Base-by-base conservation (phyloP, 1,140 invertebrate species). In the Vollenhovia emeryi region DNA sequence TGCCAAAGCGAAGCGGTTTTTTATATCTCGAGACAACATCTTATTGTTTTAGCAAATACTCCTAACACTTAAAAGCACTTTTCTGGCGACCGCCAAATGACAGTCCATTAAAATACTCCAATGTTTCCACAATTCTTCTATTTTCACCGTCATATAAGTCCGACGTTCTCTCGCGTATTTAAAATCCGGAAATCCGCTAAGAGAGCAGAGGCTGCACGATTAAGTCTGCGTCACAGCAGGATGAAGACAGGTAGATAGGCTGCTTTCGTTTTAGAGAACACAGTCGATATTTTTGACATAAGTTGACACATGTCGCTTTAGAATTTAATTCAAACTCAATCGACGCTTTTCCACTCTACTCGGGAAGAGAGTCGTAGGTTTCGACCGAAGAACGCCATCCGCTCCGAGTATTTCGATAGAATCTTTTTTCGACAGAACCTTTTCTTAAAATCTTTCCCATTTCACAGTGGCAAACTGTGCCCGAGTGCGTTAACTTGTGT, bases 201-300 rank as follows among this genome's bases (percentile, higher is more conserved):
- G 18, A 43, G 18, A 64, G 60, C 27, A 33, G 55, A 59, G 40
- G 43, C 40, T 60, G 55, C 43, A 59, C 55, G 55, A 82, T 89
- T 85, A 89, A 87, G 48, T 36, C 21, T 40, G 36, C 68, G 80
- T 87, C 87, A 85, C 43, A 18, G 27, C 24, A 36, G 62, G 69
- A 50, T 30, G 30, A 52, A 68, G 62, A 64, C 69, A 74, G 21
- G 64, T n/a, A n/a, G n/a, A n/a, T n/a, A n/a, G n/a, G n/a, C n/a
- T n/a, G n/a, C n/a, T n/a, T n/a, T n/a, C n/a, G n/a, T n/a, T n/a
- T n/a, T n/a, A n/a, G n/a, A n/a, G n/a, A n/a, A n/a, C n/a, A n/a
- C n/a, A n/a, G n/a, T n/a, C n/a, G n/a, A n/a, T n/a, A n/a, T n/a
- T n/a, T n/a, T n/a, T n/a, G n/a, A n/a, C n/a, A n/a, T n/a, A n/a